These are phyloP conservation scores for Pteruthius melanotis DNA, from an alignment of 2,113 vertebrate species.

Conservation along the genomic window DNA sequence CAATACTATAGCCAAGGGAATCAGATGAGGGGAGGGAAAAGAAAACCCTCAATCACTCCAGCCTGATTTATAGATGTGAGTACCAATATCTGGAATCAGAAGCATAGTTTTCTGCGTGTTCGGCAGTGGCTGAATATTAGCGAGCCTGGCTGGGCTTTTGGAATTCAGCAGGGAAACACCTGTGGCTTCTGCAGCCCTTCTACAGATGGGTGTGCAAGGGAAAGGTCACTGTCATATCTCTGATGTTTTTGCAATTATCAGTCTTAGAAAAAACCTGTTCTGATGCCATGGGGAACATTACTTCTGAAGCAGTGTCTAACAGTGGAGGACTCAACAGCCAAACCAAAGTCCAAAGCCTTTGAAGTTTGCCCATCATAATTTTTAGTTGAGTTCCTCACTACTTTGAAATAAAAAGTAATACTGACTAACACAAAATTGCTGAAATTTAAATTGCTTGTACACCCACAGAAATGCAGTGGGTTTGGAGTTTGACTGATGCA, in stretches of 20 bases:
- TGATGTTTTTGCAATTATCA: not conserved
- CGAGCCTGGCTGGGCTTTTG: not conserved
- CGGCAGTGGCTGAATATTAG: not conserved
- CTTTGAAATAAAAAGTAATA: constrained; percentile 15
- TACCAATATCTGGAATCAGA: not conserved
- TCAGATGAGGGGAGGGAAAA: not conserved
- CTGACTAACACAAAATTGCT: constrained; percentile 35
- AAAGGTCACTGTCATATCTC: not conserved
- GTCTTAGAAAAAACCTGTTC: not conserved
- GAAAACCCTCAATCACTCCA: not conserved
- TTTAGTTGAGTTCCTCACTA: not conserved
- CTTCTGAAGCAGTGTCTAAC: not conserved
- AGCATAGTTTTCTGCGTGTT: not conserved
- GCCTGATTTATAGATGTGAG: not conserved
- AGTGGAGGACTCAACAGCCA: not conserved
- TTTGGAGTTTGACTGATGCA: constrained; percentile 43
- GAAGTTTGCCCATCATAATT: not conserved
- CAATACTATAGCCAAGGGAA: not conserved
- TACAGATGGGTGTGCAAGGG: not conserved
- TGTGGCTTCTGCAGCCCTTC: not conserved
- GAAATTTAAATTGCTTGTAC: constrained; percentile 51
- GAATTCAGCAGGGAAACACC: not conserved
- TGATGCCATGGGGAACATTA: not conserved
- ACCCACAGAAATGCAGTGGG: constrained; percentile 48
- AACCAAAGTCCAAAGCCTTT: not conserved